A percentile compares a stretch with the other conserved stretches of the same genome.
Evolutionary conservation across 2,888 invertebrate genomes (phyloP).

Genomic region (Drosophila silvestris): DNA sequence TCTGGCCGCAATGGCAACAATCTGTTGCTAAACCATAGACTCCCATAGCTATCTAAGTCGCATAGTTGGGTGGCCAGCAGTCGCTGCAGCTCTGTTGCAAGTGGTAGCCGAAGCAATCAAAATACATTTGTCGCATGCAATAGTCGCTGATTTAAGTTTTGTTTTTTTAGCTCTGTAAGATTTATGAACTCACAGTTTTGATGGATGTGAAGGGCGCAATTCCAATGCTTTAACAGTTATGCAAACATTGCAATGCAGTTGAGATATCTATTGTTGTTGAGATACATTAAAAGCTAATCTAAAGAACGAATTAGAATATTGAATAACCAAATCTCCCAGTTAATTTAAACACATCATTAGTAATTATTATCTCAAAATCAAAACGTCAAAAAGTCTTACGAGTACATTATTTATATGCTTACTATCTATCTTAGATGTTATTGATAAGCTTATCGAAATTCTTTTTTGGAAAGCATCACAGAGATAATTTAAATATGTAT

Average conservation of each 20-base stretch:
- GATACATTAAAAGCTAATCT: background rate
- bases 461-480: background rate
- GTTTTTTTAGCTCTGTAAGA: constrained; percentile 32
- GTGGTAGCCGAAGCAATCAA: constrained; percentile 64
- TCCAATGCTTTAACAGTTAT: constrained; percentile 9
- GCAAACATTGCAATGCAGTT: constrained; percentile 16
- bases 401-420: background rate
- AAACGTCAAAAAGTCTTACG: background rate
- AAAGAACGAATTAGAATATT: background rate
- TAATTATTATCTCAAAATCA: background rate
- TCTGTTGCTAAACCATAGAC: constrained; percentile 33
- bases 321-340: background rate
- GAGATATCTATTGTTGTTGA: too few relatives aligned
- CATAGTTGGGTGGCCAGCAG: constrained; percentile 65
- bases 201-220: constrained; percentile 51
- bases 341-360: background rate
- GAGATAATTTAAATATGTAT: background rate
- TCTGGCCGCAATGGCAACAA: constrained; percentile 44
- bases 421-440: background rate
- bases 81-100: constrained; percentile 31
- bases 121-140: constrained; percentile 66
- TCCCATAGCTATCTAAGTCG: constrained; percentile 29
- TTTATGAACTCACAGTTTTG: constrained; percentile 54
- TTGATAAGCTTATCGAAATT: background rate
- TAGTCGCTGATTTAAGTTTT: constrained; percentile 31